Base-by-base conservation (phyloP, 2,113 vertebrate species). In the Hyla sarda region DNA sequence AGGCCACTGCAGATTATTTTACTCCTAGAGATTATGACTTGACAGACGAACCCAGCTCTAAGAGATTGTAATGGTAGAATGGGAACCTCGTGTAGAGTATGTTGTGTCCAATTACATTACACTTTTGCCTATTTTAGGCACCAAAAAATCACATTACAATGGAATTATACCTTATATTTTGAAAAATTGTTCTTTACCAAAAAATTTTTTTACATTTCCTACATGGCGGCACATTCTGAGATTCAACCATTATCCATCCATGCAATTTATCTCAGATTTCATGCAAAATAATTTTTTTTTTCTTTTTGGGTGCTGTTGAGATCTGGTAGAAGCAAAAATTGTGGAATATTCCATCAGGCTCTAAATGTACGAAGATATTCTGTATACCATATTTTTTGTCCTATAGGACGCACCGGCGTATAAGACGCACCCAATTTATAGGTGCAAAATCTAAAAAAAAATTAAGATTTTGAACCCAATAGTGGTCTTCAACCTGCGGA, bases 1-100 rank as follows among this genome's bases (percentile, higher is more conserved):
- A 56, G 65, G 32, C 34, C 47, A 47, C 73, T 30, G 47, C 47
- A 81, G 60, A 75, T 41, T 76, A 74, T 84, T 79, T 89, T 84
- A 84, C 80, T 65, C 1, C 41, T 5, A 32, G 28, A 88, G 85
- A 83, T 85, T 69, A 54, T 19, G 72, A 48, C 23, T 54, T 45
- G 50, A 74, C 62, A 74, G 73, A 58, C 21, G 75, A 71, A 80
- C 52, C 37, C 14, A 74, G 52, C 56, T 72, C 52, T 10, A 72
- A 56, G 48, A 73, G 67, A 58, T 28, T 28, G 28, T 16, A 67
- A 71, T 45, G 11, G 17, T 7, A 37, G 10, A 65, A n/a, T 56
- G 41, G 5, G 62, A 82, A 52, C 71, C 0, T 1, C 45, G 67
- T 56, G 41, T 54, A 9, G 54, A 79, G 19, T 16, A 80, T 19